These are phyloP conservation scores for Ypsolopha scabrella DNA, from an alignment of 2,888 invertebrate species.

Conservation along the genomic window DNA sequence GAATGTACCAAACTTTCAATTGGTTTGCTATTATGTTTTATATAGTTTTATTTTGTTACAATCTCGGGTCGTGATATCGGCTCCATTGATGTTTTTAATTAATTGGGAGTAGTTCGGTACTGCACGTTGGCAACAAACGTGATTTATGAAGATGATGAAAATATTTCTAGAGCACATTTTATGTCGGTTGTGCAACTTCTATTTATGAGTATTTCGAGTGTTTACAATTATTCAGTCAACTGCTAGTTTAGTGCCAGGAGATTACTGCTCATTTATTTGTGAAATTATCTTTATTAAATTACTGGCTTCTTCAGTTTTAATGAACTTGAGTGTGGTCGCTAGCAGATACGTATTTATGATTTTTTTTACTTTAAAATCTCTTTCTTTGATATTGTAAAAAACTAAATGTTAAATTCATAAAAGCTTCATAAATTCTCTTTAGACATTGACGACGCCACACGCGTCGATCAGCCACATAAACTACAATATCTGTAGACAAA, in stretches of 20 bases:
- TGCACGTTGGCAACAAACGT: slow-evolving; percentile 33
- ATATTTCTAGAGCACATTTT: slow-evolving; percentile 26
- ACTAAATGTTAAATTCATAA: neutral
- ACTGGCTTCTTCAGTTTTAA: too few species aligned
- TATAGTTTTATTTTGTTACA: neutral
- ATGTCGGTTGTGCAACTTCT: neutral
- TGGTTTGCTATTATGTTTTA: neutral
- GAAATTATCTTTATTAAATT: too few species aligned
- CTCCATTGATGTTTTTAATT: slow-evolving; percentile 51
- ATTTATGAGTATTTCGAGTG: neutral
- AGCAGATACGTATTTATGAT: too few species aligned
- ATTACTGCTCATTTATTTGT: neutral
- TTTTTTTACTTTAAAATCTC: too few species aligned
- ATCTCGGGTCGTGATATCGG: slow-evolving; percentile 24
- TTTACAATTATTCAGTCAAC: neutral
- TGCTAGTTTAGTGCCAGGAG: neutral
- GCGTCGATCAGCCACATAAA: slow-evolving; percentile 17
- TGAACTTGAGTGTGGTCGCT: too few species aligned
- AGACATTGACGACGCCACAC: neutral
- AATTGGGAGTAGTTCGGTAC: slow-evolving; percentile 41
- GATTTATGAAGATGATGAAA: slow-evolving; percentile 42
- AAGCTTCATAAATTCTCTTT: neutral
- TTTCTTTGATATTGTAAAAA: too few species aligned
- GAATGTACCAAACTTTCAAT: neutral
- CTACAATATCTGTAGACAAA: slow-evolving; percentile 34